Base-by-base conservation (phyloP, 2,888 invertebrate genomes). In the Lasioglossum figueresi region DNA sequence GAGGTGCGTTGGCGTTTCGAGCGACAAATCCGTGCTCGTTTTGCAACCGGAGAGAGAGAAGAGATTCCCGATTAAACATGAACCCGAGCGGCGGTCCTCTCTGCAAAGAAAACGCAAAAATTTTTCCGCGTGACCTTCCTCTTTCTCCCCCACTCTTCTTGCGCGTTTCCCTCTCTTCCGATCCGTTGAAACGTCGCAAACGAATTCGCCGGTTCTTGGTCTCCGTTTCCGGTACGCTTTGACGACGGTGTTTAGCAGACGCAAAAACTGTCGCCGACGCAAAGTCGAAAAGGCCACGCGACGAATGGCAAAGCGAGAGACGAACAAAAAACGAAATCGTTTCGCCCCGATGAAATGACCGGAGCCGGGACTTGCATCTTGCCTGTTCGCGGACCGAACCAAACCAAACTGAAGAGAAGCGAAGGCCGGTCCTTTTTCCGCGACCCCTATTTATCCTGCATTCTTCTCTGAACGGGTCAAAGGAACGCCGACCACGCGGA, bases 351-450 rank as follows among this genome's bases (percentile, higher is more conserved):
- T 19, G 79, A 78, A 84, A 86, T 71, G 79, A 56, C 79, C 77
- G 76, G 72, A 68, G 88, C 88, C 88, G 82, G 84, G 84, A 81
- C 83, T 78, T 82, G 81, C n/a, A 86, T 84, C 84, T 79, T 82
- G 81, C 23, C 80, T 66, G 70, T 6, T 31, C 63, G 74, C 63
- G 66, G 76, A 72, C 79, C 74, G 59, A 75, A 80, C 84, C n/a
- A 12, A 31, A 63, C 84, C 12, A 59, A 59, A 27, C 56, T 4
- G 56, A 27, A 27, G 56, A 27, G 56, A 27, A 27, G n/a, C n/a
- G 56, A 59, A 14, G n/a, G 59, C 14, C 78, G 82, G 70, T 79
- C 77, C 70, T 40, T 71, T 76, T 73, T 59, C 31, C 34, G 40
- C 27, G 2, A 5, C 27, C 56, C 37, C 79, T 66, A 70, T 68